Percentiles rank a stretch among this genome's conserved stretches.
These are phyloP conservation scores for Amiota mariae DNA, from an alignment of 2,888 invertebrate genomes.

Conservation along the genomic window DNA sequence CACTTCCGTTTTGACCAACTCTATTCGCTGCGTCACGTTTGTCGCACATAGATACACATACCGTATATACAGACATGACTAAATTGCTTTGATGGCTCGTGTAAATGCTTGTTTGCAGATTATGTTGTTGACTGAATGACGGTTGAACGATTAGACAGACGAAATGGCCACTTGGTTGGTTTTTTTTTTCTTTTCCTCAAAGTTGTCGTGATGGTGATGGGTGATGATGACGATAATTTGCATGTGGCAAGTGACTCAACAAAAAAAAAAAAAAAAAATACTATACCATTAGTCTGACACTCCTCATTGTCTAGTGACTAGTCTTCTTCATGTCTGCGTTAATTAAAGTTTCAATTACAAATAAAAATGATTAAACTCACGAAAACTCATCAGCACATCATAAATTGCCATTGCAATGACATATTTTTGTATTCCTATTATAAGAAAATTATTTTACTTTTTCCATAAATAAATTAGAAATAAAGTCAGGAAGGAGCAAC, in stretches of 20 bases:
- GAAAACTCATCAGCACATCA: background rate
- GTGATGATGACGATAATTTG: background rate
- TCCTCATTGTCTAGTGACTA: background rate
- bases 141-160: slow-evolving; percentile 1
- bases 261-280: background rate
- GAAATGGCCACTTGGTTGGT: background rate
- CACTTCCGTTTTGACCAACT: too few relatives aligned
- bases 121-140: slow-evolving; percentile 54
- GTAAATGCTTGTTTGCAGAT: slow-evolving; percentile 52
- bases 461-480: slow-evolving; percentile 61
- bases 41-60: background rate
- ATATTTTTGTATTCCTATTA: background rate
- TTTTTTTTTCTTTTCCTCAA: background rate
- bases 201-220: background rate
- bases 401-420: background rate
- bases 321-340: background rate
- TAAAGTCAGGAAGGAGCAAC: slow-evolving; percentile 37
- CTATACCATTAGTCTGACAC: background rate
- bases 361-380: slow-evolving; percentile 13
- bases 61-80: background rate
- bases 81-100: slow-evolving; percentile 56
- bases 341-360: slow-evolving; percentile 18
- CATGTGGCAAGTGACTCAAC: background rate
- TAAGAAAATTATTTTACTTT: slow-evolving; percentile 13
- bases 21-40: too few relatives aligned